A percentile compares a stretch with the other conserved stretches of the same genome.
Conservation (phyloP, 2,888 invertebrate species). For the Cremastobaeus sp. region DNA sequence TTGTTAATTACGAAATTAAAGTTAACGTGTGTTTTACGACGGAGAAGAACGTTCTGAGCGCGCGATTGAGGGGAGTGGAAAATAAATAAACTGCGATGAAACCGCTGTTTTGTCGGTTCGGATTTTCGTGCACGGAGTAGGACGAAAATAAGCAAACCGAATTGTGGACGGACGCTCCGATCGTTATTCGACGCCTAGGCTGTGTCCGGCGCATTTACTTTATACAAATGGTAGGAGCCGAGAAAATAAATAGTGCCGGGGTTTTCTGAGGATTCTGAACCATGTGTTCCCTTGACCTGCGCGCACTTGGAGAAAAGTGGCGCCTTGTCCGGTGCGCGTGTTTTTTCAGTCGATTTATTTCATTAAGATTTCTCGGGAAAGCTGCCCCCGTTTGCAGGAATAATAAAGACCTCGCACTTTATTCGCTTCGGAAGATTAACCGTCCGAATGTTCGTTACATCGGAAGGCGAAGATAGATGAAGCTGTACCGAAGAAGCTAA, state of each 20-base stretch:
- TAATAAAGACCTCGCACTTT: slow-evolving; percentile 8
- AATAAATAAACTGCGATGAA: too few species aligned
- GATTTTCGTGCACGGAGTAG: too few species aligned
- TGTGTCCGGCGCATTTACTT: slow-evolving; percentile 18
- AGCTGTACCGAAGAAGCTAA: not conserved
- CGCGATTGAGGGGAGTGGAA: too few species aligned
- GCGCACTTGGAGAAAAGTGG: slow-evolving; percentile 30
- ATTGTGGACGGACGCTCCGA: slow-evolving; percentile 4
- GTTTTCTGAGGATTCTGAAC: slow-evolving; percentile 25
- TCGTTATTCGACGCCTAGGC: slow-evolving; percentile 3
- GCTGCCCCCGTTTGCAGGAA: not conserved
- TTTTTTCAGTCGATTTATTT: slow-evolving; percentile 32
- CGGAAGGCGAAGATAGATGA: slow-evolving; percentile 10
- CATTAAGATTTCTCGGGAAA: slow-evolving; percentile 24
- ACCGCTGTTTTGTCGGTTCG: too few species aligned
- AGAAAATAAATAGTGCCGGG: slow-evolving; percentile 45
- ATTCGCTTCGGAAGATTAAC: slow-evolving; percentile 3
- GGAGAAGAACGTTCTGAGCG: too few species aligned
- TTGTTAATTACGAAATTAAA: too few species aligned
- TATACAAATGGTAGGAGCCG: slow-evolving; percentile 38
- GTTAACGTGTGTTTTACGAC: too few species aligned
- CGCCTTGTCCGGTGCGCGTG: slow-evolving; percentile 31
- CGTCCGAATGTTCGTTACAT: not conserved
- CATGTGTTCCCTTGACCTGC: slow-evolving; percentile 39
- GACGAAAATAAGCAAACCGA: not conserved